phyloP scores from a whole-genome alignment of 2,888 invertebrate genomes.

The Ornithoptera alexandrae region DNA sequence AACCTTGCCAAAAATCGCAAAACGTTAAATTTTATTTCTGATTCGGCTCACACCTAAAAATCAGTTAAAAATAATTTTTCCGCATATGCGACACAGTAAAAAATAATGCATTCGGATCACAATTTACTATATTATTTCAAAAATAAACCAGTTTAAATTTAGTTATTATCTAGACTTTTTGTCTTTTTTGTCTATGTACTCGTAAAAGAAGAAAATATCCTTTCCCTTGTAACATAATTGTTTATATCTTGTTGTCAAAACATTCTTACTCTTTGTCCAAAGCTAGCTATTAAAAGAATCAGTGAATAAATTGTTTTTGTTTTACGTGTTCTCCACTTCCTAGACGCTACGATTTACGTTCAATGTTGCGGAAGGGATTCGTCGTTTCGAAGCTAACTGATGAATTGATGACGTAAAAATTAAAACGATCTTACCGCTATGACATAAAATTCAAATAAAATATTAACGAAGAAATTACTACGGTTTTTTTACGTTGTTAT shows the following conservation, averaged over 20 bases:
- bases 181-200: neutral
- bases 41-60: conserved; percentile 9
- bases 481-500: too few species aligned
- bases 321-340: conserved; percentile 7
- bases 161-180: neutral
- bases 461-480: neutral
- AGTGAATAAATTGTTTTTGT: conserved; percentile 5
- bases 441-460: conserved; percentile 12
- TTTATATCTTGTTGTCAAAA: conserved; percentile 3
- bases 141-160: neutral
- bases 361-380: conserved; percentile 14
- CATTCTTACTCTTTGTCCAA: conserved; percentile 1
- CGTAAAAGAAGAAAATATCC: neutral
- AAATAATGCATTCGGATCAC: conserved; percentile 21
- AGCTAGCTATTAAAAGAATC: neutral
- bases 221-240: conserved; percentile 1
- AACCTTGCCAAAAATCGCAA: conserved; percentile 18
- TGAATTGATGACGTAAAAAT: conserved; percentile 2
- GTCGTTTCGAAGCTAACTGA: neutral
- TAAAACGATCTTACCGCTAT: neutral
- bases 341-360: conserved; percentile 3
- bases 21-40: conserved; percentile 22
- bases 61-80: conserved; percentile 25
- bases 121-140: conserved; percentile 9
- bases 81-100: conserved; percentile 12